phyloP scores from a whole-genome alignment of 2,113 vertebrate genomes.

The Ctenodactylus gundi region DNA sequence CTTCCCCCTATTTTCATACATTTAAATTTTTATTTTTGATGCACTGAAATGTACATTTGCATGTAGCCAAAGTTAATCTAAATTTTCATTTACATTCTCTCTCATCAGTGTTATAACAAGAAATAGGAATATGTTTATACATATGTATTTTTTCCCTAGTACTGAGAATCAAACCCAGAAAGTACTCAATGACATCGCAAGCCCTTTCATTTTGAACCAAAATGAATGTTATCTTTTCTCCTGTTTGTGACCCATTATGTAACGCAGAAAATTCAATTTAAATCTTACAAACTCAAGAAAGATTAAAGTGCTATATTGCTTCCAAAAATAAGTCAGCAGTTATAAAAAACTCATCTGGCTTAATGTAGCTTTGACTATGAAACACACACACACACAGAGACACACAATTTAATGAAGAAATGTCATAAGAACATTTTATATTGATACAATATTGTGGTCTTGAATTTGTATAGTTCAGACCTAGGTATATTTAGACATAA shows the following conservation, averaged over 20 bases:
- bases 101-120: background rate
- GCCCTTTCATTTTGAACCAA: background rate
- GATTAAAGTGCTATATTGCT: background rate
- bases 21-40: background rate
- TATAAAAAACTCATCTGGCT: background rate
- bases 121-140: background rate
- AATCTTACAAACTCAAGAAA: background rate
- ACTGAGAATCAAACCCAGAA: background rate
- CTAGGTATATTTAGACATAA: background rate
- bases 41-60: background rate
- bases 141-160: too few relatives aligned
- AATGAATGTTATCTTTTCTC: background rate
- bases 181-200: background rate
- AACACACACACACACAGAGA: background rate
- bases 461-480: background rate
- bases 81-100: slow-evolving; percentile 9
- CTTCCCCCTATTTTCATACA: slow-evolving; percentile 15
- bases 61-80: background rate
- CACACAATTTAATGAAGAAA: background rate
- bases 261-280: background rate
- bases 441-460: background rate
- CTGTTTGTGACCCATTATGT: background rate
- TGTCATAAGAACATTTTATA: background rate
- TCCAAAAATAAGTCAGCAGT: background rate
- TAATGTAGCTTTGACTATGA: background rate